These are phyloP conservation scores for Coelopa frigida DNA, from an alignment of 1,140 invertebrate species.

Conservation along the genomic window DNA sequence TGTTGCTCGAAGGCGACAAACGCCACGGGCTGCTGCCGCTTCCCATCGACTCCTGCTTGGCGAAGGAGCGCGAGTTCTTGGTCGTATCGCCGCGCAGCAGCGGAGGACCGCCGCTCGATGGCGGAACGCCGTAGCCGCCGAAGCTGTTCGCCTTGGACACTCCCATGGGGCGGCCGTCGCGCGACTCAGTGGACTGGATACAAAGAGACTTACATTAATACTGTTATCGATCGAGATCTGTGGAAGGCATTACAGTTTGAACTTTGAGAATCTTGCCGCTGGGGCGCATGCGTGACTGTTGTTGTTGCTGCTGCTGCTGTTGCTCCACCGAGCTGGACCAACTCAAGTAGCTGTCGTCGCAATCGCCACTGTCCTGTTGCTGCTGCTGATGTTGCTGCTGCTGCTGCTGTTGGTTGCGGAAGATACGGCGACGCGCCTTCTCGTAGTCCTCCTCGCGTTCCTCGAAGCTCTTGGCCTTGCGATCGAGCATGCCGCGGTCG, in stretches of 20 bases:
- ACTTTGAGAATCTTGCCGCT: constrained; percentile 42
- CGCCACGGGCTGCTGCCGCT: constrained; percentile 60
- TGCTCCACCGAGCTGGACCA: constrained; percentile 28
- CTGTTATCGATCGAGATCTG: neutral
- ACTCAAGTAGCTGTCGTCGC: constrained; percentile 17
- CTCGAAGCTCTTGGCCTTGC: constrained; percentile 81
- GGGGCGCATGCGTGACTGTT: constrained; percentile 16
- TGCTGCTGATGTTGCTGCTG: constrained; percentile 46
- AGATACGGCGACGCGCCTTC: constrained; percentile 71
- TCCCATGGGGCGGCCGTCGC: constrained; percentile 37
- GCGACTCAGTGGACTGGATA: constrained; percentile 53
- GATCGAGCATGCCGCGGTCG: constrained; percentile 59
- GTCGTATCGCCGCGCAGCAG: constrained; percentile 49
- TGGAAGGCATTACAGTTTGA: constrained; percentile 37
- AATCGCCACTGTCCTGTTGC: constrained; percentile 22
- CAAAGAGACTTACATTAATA: constrained; percentile 16
- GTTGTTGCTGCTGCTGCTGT: constrained; percentile 19
- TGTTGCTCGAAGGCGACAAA: constrained; percentile 72
- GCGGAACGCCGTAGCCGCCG: constrained; percentile 62
- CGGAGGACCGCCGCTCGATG: constrained; percentile 32
- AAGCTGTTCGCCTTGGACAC: constrained; percentile 83
- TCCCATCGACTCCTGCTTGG: constrained; percentile 67
- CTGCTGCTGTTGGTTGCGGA: constrained; percentile 50
- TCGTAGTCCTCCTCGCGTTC: constrained; percentile 85
- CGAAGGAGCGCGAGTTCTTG: constrained; percentile 50